Conservation (phyloP, 1,140 invertebrate species). For the Apis dorsata region DNA sequence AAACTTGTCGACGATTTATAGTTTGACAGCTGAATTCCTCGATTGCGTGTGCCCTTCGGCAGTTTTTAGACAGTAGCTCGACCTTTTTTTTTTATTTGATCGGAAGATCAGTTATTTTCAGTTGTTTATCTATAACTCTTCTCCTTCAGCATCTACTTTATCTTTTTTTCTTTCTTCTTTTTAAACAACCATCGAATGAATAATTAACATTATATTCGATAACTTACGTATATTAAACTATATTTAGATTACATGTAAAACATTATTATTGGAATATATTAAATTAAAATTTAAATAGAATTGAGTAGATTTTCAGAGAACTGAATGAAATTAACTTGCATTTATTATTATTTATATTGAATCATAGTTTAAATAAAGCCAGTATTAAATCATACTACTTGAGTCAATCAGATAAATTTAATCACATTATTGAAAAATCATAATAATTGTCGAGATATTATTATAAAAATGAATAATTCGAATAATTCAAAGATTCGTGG, state of each 20-base stretch:
- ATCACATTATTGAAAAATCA: not conserved
- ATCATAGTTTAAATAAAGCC: not conserved
- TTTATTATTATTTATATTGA: not conserved
- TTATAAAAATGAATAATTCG: too few relatives aligned
- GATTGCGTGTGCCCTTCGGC: conserved; percentile 35
- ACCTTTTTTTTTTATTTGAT: conserved; percentile 8
- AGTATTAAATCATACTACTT: not conserved
- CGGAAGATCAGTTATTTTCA: conserved; percentile 28
- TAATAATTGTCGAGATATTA: too few relatives aligned
- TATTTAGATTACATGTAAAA: not conserved
- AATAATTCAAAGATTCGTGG: too few relatives aligned
- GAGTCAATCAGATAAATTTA: not conserved
- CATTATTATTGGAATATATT: too few relatives aligned
- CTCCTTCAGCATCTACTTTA: too few relatives aligned
- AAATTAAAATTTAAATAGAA: too few relatives aligned
- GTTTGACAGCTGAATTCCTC: conserved; percentile 39
- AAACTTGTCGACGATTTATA: conserved; percentile 36
- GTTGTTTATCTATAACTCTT: not conserved
- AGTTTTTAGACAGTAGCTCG: conserved; percentile 22
- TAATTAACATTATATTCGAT: not conserved
- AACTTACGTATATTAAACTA: not conserved
- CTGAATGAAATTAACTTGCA: not conserved
- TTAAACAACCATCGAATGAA: not conserved
- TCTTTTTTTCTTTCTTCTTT: too few relatives aligned
- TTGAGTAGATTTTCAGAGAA: too few relatives aligned